Evolutionary conservation across 2,888 invertebrate species (phyloP).

Genomic region (Leistus spinibarbis): DNA sequence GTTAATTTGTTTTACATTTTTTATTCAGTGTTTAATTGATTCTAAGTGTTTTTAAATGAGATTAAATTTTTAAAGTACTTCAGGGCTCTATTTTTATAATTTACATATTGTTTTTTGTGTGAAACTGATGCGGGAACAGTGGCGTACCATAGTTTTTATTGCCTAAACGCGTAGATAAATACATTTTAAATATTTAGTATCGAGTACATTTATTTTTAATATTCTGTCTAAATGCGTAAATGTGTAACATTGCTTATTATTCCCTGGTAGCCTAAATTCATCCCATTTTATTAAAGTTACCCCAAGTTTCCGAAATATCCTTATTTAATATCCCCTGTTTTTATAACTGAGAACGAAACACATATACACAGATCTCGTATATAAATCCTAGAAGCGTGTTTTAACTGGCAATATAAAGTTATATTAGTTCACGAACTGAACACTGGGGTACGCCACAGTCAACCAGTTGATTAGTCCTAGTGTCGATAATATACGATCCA

Average conservation of each 20-base stretch:
- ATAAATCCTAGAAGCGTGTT: background rate
- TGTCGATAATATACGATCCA: background rate
- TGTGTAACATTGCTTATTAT: too few relatives aligned
- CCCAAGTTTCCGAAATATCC: too few relatives aligned
- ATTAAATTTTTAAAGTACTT: constrained; percentile 22
- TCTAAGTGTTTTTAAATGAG: constrained; percentile 31
- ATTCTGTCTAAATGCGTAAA: too few relatives aligned
- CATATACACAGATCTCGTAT: background rate
- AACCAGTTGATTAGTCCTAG: constrained; percentile 3
- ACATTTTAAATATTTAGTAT: too few relatives aligned
- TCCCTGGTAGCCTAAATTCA: too few relatives aligned
- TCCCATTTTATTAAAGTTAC: too few relatives aligned
- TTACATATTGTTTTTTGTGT: constrained; percentile 1
- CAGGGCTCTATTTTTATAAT: constrained; percentile 23
- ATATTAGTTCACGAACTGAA: constrained; percentile 35
- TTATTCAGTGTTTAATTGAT: constrained; percentile 28
- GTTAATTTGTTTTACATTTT: constrained; percentile 12
- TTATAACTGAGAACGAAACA: background rate
- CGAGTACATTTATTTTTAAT: too few relatives aligned
- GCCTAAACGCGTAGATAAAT: too few relatives aligned
- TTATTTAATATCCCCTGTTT: background rate
- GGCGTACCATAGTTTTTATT: too few relatives aligned
- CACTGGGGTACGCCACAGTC: constrained; percentile 10
- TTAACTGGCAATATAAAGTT: constrained; percentile 37
- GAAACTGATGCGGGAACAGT: too few relatives aligned